Evolutionary conservation across 2,888 invertebrate genomes (phyloP).

Genomic region (Ichneumoninae sp.): DNA sequence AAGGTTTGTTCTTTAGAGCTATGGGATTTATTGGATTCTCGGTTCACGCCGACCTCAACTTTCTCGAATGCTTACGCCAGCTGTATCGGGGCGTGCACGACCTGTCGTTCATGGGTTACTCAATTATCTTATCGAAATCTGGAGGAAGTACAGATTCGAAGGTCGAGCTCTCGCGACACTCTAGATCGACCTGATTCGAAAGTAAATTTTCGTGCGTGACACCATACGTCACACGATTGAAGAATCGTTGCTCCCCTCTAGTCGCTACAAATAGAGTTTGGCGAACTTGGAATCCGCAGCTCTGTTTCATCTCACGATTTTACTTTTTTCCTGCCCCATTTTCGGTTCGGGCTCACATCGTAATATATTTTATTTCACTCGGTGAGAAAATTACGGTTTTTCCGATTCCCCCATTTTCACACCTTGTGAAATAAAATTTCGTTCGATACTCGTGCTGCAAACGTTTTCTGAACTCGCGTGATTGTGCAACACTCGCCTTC

Average conservation of each 20-base stretch:
- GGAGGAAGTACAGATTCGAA: not conserved
- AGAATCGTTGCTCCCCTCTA: not conserved
- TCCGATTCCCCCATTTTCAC: too few species aligned
- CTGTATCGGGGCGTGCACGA: not conserved
- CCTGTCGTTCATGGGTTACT: not conserved
- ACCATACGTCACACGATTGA: not conserved
- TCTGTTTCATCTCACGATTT: not conserved
- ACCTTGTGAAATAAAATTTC: too few species aligned
- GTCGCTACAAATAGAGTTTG: not conserved
- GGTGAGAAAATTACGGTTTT: too few species aligned
- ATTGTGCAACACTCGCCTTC: too few species aligned
- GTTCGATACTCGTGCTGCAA: too few species aligned
- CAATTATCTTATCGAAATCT: slow-evolving; percentile 4
- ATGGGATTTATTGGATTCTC: slow-evolving; percentile 47
- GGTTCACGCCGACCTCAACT: slow-evolving; percentile 16
- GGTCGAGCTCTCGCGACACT: not conserved
- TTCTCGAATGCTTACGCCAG: slow-evolving; percentile 1
- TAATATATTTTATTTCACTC: not conserved
- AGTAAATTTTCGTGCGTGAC: not conserved
- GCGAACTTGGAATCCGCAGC: not conserved
- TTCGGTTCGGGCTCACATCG: not conserved
- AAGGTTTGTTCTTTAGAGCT: slow-evolving; percentile 11
- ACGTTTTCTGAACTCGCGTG: too few species aligned
- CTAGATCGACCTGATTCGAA: slow-evolving; percentile 3
- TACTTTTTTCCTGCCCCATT: not conserved